Conservation (phyloP, 2,888 invertebrate species). For the Drosophila phalerata region DNA sequence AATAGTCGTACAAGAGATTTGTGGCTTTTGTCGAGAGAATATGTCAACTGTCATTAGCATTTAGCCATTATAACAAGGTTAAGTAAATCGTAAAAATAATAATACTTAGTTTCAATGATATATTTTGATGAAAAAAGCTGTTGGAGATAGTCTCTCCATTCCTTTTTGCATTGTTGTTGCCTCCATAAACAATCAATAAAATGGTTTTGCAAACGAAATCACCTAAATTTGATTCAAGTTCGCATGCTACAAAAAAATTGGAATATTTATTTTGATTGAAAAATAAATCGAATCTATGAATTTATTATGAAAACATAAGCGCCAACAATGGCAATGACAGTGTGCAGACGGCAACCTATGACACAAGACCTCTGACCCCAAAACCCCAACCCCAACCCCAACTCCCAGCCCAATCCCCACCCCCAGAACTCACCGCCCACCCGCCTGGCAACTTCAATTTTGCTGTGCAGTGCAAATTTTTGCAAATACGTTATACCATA, state of each 20-base stretch:
- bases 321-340: constrained; percentile 66
- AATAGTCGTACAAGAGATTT: constrained; percentile 41
- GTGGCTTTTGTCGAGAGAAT: constrained; percentile 37
- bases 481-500: constrained; percentile 14
- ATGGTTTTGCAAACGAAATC: constrained; percentile 42
- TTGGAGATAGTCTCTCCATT: not conserved
- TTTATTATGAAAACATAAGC: constrained; percentile 80
- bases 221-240: constrained; percentile 47
- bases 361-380: not conserved
- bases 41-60: constrained; percentile 3
- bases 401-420: too few species aligned
- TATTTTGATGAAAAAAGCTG: not conserved
- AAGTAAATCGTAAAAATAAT: constrained; percentile 6
- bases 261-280: constrained; percentile 82
- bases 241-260: constrained; percentile 28
- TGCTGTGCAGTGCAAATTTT: constrained; percentile 36
- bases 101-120: not conserved
- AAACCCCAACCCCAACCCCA: not conserved
- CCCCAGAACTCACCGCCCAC: constrained; percentile 3
- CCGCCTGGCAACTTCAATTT: constrained; percentile 35
- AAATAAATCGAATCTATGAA: constrained; percentile 84
- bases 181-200: constrained; percentile 29
- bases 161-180: constrained; percentile 1
- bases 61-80: not conserved
- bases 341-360: constrained; percentile 31